phyloP scores from a whole-genome alignment of 2,888 invertebrate species.

The Julus scanicus region DNA sequence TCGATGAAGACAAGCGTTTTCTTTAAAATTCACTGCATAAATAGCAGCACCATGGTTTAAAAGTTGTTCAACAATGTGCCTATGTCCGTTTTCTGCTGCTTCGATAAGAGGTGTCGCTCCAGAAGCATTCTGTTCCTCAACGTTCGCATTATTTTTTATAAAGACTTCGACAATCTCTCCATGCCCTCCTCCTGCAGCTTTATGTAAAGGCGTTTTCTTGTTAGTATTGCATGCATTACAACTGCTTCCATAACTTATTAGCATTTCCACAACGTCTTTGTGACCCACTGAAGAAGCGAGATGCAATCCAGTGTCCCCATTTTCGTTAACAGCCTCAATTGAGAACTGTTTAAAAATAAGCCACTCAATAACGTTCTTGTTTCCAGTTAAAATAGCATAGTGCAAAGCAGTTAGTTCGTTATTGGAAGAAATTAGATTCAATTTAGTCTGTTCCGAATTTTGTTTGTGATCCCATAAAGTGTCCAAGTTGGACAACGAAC shows the following conservation, averaged over 20 bases:
- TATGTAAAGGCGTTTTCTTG: slow-evolving; percentile 32
- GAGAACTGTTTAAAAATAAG: background rate
- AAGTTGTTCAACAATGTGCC: background rate
- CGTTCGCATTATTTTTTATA: background rate
- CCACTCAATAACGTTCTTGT: background rate
- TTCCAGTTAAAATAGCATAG: background rate
- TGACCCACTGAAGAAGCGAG: slow-evolving; percentile 1
- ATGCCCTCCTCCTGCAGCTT: background rate
- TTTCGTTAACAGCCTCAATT: background rate
- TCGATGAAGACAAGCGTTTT: background rate
- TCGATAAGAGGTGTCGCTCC: slow-evolving; percentile 8
- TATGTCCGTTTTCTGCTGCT: background rate
- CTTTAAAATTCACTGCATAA: background rate
- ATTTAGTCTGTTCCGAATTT: background rate
- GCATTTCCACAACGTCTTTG: background rate
- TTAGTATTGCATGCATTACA: background rate
- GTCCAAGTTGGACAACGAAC: background rate
- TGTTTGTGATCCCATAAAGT: background rate
- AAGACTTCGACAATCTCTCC: slow-evolving; percentile 32
- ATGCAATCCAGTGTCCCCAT: slow-evolving; percentile 24
- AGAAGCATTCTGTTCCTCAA: background rate
- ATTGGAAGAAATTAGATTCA: background rate
- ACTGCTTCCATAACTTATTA: background rate
- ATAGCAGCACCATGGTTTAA: background rate
- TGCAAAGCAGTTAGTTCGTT: background rate